Evolutionary conservation across 2,888 invertebrate species (phyloP).

Genomic region (Syrista parreyssii): DNA sequence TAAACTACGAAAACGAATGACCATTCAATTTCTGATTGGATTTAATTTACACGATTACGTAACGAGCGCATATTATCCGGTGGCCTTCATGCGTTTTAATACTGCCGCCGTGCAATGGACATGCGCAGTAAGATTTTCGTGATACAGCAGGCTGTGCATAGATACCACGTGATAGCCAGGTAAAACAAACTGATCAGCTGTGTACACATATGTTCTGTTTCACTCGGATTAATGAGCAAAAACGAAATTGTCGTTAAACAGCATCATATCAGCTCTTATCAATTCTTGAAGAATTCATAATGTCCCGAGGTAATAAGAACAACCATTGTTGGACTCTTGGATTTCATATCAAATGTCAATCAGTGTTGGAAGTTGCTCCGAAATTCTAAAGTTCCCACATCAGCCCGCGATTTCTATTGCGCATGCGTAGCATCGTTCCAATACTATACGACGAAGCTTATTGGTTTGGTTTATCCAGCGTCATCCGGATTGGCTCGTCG

Average conservation of each 20-base stretch:
- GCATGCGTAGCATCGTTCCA: background rate
- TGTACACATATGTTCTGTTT: slow-evolving; percentile 6
- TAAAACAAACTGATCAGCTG: slow-evolving; percentile 40
- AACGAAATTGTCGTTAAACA: background rate
- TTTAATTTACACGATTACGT: background rate
- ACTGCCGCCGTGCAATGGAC: background rate
- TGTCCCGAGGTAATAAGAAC: background rate
- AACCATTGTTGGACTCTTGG: background rate
- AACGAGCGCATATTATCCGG: background rate
- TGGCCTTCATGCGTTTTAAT: background rate
- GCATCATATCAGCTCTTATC: background rate
- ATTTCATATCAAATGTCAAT: background rate
- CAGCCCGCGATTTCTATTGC: background rate
- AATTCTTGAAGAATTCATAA: background rate
- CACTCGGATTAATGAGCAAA: background rate
- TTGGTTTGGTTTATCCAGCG: background rate
- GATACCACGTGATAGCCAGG: slow-evolving; percentile 11
- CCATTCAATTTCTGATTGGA: background rate
- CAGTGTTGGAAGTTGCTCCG: background rate
- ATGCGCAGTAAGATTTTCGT: background rate
- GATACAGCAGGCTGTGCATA: slow-evolving; percentile 17
- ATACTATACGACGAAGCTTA: background rate
- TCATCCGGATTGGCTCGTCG: background rate
- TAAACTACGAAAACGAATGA: background rate
- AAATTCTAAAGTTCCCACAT: background rate